phyloP scores from a whole-genome alignment of 2,113 vertebrate genomes.

The Heterocephalus glaber region DNA sequence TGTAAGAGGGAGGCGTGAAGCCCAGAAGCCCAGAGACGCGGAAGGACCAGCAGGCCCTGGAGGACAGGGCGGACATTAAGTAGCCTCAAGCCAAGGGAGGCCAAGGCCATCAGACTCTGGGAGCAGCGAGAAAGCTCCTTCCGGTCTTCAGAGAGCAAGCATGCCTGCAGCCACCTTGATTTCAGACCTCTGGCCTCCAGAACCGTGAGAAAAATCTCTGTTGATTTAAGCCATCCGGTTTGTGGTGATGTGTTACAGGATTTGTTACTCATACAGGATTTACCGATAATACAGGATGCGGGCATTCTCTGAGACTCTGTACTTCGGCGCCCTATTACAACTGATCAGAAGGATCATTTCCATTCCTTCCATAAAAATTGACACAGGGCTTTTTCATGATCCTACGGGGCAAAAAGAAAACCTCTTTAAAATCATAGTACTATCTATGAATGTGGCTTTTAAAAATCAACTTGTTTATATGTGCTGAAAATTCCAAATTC shows the following conservation, averaged over 20 bases:
- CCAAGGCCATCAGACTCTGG: not conserved
- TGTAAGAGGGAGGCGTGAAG: not conserved
- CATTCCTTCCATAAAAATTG: not conserved
- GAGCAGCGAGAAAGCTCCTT: not conserved
- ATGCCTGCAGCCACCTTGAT: not conserved
- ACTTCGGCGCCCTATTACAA: not conserved
- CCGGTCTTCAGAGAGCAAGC: accelerated
- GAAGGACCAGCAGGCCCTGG: not conserved
- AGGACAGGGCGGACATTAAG: not conserved
- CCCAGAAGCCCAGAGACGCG: not conserved
- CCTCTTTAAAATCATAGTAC: not conserved
- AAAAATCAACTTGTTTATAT: not conserved
- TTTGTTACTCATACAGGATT: not conserved
- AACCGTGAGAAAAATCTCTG: not conserved
- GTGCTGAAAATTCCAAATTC: not conserved
- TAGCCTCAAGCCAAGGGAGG: not conserved
- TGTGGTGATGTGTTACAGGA: not conserved
- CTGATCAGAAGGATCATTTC: not conserved
- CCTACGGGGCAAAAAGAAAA: not conserved
- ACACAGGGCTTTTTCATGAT: not conserved
- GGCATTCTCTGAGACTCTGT: not conserved
- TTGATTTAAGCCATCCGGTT: not conserved
- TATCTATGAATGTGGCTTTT: not conserved
- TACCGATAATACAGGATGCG: not conserved
- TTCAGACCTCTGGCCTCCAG: not conserved